Conservation (phyloP, 2,797 vertebrate species). For the Danio choprae region DNA sequence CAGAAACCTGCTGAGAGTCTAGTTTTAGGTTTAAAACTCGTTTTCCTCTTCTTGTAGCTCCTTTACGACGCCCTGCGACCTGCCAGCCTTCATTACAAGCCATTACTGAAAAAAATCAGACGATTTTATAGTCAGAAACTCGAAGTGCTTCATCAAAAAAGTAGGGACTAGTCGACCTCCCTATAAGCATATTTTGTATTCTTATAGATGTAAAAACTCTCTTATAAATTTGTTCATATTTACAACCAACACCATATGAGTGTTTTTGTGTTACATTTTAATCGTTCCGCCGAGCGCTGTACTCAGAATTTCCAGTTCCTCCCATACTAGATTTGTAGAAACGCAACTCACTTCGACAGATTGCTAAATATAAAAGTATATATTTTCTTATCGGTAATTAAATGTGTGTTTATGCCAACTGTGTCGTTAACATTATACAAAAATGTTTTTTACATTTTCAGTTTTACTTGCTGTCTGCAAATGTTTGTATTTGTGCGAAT, state of each 20-base stretch:
- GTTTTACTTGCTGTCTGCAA: neutral
- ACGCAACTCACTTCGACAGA: no score
- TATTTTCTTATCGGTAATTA: neutral
- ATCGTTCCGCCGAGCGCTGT: constrained; percentile 10
- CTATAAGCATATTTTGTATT: neutral
- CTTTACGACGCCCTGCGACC: constrained; percentile 73
- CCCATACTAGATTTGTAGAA: neutral
- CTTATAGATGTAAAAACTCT: neutral
- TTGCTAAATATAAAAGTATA: no score
- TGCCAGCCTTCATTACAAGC: constrained; percentile 73
- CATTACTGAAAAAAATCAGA: constrained; percentile 52
- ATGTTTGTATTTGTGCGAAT: neutral
- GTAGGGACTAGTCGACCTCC: no score
- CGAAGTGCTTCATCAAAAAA: neutral
- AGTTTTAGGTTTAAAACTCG: neutral
- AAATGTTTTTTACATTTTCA: neutral
- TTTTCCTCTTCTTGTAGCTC: constrained; percentile 61
- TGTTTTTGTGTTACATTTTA: constrained; percentile 47
- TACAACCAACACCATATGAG: neutral
- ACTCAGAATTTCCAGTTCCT: constrained; percentile 25
- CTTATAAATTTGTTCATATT: neutral
- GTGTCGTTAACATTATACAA: neutral
- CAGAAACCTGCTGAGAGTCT: constrained; percentile 57
- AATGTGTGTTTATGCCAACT: neutral
- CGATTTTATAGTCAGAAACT: neutral